These are phyloP conservation scores for Strigamia maritima DNA, from an alignment of 2,888 invertebrate genomes.

Conservation along the genomic window DNA sequence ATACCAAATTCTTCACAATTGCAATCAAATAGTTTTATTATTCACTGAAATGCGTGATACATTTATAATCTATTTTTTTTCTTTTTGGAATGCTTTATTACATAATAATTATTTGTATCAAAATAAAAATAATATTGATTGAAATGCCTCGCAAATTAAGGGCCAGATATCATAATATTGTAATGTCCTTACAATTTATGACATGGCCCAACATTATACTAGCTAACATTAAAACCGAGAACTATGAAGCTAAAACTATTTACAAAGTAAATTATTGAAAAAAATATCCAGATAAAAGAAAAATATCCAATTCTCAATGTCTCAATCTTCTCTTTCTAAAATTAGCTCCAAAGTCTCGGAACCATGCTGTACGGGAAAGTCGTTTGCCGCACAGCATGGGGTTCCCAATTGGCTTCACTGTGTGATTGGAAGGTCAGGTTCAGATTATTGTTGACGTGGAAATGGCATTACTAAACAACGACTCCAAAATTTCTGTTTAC, in stretches of 20 bases:
- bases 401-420: slow-evolving; percentile 3
- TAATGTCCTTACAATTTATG: neutral
- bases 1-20: too few relatives aligned
- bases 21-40: too few relatives aligned
- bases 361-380: neutral
- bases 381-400: slow-evolving; percentile 3
- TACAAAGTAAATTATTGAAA: slow-evolving; percentile 8
- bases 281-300: neutral
- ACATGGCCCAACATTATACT: neutral
- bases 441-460: neutral
- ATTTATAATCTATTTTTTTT: slow-evolving; percentile 8
- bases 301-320: neutral
- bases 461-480: too few relatives aligned
- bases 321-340: neutral
- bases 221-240: neutral
- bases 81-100: slow-evolving; percentile 6
- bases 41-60: too few relatives aligned
- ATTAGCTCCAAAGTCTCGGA: slow-evolving; percentile 19
- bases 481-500: too few relatives aligned
- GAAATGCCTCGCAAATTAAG: neutral
- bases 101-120: neutral
- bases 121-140: neutral
- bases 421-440: neutral
- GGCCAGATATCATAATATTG: neutral
- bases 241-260: neutral